Evolutionary conservation across 1,140 invertebrate genomes (phyloP), one percentile per base, ranked within the genome.

Genomic region (Nasonia vitripennis): DNA sequence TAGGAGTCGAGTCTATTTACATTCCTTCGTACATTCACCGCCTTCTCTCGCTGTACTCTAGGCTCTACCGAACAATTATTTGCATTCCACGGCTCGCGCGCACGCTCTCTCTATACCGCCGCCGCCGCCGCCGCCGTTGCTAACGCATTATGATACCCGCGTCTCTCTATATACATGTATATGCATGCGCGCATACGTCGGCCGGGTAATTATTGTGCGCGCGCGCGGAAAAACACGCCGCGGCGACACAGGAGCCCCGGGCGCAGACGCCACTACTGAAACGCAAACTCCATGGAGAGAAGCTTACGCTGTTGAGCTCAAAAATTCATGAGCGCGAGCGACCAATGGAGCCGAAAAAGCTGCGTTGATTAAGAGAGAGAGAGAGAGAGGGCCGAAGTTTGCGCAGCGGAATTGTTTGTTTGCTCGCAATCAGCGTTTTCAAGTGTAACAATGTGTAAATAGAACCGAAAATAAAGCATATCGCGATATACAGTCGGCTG

Each of bases 61-160:
- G 89, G 73, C 78, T 86, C 88, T 87, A 81, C 78, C 89, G 87
- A 91, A 92, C 89, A 92, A 92, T 93, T 92, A 92, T 93, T 93
- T 92, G 89, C 91, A 91, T 92, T 93, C 90, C 87, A 87, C 83
- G 88, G 82, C 85, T 73, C 81, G 71, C 73, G 87, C 86, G 62
- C 86, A 85, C 87, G 7, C 20, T 27, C 55, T 78, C 20, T 48
- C 31, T 31, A 62, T 27, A 11, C 45, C 12, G 5, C 17, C 51
- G 27, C 23, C 20, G 17, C n/a, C n/a, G n/a, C n/a, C n/a, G n/a
- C 78, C 20, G 67, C 68, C 12, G 55, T 27, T 71, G 10, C n/a
- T 34, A 71, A 34, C 68, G 68, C 68, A 71, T 71, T 71, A 71
- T 71, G 55, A 62, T 62, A 62, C 17, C 4, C 17, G 11, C 27